A percentile compares a stretch with the other conserved stretches of the same genome.
phyloP scores from a whole-genome alignment of 2,888 invertebrate species.

The Hydrotaea cyrtoneurina region DNA sequence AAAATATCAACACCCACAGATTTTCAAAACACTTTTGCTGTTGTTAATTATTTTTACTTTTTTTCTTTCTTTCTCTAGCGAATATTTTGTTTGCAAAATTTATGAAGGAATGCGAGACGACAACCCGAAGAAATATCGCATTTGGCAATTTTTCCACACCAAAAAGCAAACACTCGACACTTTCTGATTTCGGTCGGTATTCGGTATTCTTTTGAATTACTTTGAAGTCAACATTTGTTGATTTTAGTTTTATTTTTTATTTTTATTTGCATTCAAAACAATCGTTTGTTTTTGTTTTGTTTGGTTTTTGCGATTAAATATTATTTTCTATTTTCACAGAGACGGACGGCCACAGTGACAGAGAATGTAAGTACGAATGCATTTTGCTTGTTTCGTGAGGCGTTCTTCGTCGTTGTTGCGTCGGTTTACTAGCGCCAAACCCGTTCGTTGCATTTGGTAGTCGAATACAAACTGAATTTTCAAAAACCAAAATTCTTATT shows the following conservation, averaged over 20 bases:
- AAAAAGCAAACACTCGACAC: conserved; percentile 22
- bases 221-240: conserved; percentile 14
- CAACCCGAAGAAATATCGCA: neutral
- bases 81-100: conserved; percentile 19
- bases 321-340: conserved; percentile 13
- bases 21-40: conserved; percentile 48
- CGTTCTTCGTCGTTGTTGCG: conserved; percentile 32
- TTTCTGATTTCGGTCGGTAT: neutral
- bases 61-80: conserved; percentile 6
- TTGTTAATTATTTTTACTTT: conserved; percentile 36
- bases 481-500: conserved; percentile 69
- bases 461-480: conserved; percentile 71
- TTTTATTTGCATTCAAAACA: neutral
- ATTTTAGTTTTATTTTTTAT: conserved; percentile 16
- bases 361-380: conserved; percentile 26
- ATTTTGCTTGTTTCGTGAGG: conserved; percentile 16
- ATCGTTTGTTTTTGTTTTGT: neutral
- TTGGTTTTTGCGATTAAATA: conserved; percentile 11
- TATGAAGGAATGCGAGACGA: neutral
- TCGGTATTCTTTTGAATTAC: neutral
- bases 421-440: conserved; percentile 46
- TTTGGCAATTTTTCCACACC: conserved; percentile 2
- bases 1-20: conserved; percentile 60
- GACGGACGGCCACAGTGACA: conserved; percentile 21
- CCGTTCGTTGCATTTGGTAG: conserved; percentile 70